These are phyloP conservation scores for Porites australiensis DNA, from an alignment of 64 coral and sea anemone genomes.

Conservation along the genomic window DNA sequence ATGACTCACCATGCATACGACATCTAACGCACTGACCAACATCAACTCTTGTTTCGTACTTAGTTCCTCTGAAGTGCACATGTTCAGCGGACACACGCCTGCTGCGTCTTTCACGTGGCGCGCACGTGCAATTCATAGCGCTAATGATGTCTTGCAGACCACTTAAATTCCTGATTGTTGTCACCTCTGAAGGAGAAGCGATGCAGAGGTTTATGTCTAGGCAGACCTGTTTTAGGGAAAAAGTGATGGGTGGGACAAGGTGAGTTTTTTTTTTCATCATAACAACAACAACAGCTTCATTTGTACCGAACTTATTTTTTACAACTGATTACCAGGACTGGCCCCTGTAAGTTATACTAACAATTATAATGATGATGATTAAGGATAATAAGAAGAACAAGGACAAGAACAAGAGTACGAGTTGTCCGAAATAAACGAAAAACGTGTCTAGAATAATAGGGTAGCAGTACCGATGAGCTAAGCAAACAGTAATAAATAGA, in stretches of 20 bases:
- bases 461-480: too few relatives aligned
- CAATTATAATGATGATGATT: too few relatives aligned
- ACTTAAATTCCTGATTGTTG: conserved; percentile 37
- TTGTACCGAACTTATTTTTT: too few relatives aligned
- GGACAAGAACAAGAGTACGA: too few relatives aligned
- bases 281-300: too few relatives aligned
- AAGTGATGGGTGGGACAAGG: not conserved
- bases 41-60: conserved; percentile 58
- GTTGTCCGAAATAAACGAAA: too few relatives aligned
- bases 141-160: conserved; percentile 49
- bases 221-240: conserved; percentile 6
- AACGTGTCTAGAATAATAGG: too few relatives aligned
- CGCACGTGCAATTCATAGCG: conserved; percentile 46
- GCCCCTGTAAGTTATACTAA: too few relatives aligned
- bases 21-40: conserved; percentile 75
- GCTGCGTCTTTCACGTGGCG: conserved; percentile 44
- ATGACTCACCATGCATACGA: not conserved
- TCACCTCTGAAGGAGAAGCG: conserved; percentile 4
- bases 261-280: not conserved
- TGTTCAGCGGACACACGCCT: conserved; percentile 31
- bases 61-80: conserved; percentile 49
- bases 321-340: too few relatives aligned
- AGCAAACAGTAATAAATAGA: too few relatives aligned
- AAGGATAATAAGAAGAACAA: too few relatives aligned
- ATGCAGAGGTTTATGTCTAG: conserved; percentile 44